These are phyloP conservation scores for Electrona antarctica DNA, from an alignment of 2,113 vertebrate genomes.

Conservation along the genomic window DNA sequence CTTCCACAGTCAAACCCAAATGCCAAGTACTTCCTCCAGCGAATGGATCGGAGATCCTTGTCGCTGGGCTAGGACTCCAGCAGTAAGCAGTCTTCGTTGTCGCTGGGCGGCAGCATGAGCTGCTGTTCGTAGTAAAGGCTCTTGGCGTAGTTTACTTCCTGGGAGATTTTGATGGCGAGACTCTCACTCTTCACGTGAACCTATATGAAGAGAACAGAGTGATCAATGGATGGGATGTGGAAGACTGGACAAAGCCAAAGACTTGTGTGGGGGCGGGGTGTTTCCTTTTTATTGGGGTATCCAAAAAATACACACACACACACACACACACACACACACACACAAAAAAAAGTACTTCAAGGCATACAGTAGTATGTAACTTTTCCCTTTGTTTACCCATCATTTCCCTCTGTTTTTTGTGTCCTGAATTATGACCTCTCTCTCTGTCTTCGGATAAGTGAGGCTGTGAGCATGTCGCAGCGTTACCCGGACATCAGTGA, in stretches of 20 bases:
- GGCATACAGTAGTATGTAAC: no score
- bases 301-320: background rate
- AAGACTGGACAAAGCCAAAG: background rate
- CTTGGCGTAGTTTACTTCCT: conserved; percentile 99
- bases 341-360: no score
- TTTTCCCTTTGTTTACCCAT: no score
- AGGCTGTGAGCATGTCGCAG: no score
- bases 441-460: no score
- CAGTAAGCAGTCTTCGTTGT: conserved; percentile 84
- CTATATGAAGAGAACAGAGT: conserved; percentile 73
- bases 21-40: background rate
- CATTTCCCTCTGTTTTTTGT: no score
- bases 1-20: no score
- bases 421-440: no score
- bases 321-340: no score
- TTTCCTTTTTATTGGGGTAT: background rate
- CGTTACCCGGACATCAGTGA: no score
- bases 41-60: background rate
- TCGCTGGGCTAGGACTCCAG: conserved; percentile 83
- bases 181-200: conserved; percentile 93
- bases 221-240: background rate
- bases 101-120: conserved; percentile 90
- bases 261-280: background rate
- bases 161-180: conserved; percentile 92
- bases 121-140: conserved; percentile 99